Percentiles rank a stretch among this genome's conserved stretches.
Conservation (phyloP, 2,797 vertebrate genomes). For the Garrulus glandarius region DNA sequence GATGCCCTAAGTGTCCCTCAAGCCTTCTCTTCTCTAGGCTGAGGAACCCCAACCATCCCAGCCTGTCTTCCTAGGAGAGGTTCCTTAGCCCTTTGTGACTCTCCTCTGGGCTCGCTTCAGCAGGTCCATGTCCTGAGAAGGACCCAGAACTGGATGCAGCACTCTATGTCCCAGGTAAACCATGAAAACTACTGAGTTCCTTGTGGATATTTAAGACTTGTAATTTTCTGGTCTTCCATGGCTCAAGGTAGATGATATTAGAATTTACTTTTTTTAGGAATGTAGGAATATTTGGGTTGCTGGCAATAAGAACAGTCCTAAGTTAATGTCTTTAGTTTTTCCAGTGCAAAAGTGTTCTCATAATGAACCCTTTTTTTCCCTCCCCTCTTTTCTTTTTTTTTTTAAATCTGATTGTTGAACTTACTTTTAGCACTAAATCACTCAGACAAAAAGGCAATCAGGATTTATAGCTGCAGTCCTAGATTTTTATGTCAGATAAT, state of each 20-base stretch:
- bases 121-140: background rate
- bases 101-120: background rate
- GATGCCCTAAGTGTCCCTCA: background rate
- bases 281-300: background rate
- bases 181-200: background rate
- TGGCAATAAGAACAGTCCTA: background rate
- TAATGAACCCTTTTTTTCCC: background rate
- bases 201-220: background rate
- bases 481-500: background rate
- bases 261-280: background rate
- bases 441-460: background rate
- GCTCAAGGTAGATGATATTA: background rate
- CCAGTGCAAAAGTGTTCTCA: background rate
- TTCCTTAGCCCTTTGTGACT: background rate
- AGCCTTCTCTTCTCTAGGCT: background rate
- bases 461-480: background rate
- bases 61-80: background rate
- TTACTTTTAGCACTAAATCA: background rate
- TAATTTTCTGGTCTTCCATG: background rate
- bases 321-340: background rate
- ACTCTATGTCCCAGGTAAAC: background rate
- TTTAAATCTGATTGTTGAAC: background rate
- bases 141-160: background rate
- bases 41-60: background rate
- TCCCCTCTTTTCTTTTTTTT: fast-evolving